Percentiles rank a stretch among this genome's conserved stretches.
Evolutionary conservation across 1,140 invertebrate genomes (phyloP).

Genomic region (Cotesia glomerata): DNA sequence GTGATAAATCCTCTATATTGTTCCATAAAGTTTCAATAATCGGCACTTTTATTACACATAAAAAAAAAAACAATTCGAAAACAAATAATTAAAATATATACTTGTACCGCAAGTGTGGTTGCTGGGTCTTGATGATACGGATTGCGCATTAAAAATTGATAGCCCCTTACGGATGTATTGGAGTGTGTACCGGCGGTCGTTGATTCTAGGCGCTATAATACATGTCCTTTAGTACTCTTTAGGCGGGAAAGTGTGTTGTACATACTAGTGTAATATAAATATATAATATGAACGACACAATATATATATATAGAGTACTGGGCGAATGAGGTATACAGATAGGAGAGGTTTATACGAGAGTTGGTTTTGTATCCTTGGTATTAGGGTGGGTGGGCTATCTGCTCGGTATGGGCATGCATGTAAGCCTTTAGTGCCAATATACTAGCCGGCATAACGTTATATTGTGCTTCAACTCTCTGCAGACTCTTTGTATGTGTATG

Average conservation of each 20-base stretch:
- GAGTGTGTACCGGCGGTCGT: constrained; percentile 45
- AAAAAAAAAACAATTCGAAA: too few species aligned
- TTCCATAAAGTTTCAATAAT: too few species aligned
- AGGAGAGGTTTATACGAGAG: constrained; percentile 18
- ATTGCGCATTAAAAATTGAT: constrained; percentile 52
- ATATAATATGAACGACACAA: constrained; percentile 31
- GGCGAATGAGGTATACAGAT: constrained; percentile 25
- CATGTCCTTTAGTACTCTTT: constrained; percentile 51
- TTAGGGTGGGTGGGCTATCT: constrained; percentile 51
- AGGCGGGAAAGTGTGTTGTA: background rate
- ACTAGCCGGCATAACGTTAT: constrained; percentile 40
- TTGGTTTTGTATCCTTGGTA: constrained; percentile 41
- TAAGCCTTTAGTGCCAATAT: constrained; percentile 61
- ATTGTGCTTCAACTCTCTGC: constrained; percentile 35
- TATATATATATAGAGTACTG: constrained; percentile 24
- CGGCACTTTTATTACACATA: too few species aligned
- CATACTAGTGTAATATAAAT: constrained; percentile 20
- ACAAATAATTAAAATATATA: too few species aligned
- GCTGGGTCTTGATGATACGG: constrained; percentile 18
- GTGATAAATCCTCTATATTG: too few species aligned
- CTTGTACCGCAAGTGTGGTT: background rate
- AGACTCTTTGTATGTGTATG: too few species aligned
- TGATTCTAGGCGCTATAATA: constrained; percentile 42
- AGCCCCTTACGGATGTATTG: constrained; percentile 46
- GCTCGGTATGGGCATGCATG: constrained; percentile 51